Percentiles rank a stretch among this genome's conserved stretches.
These are phyloP conservation scores for Crotalus viridis DNA, from an alignment of 2,113 vertebrate species.

Conservation along the genomic window DNA sequence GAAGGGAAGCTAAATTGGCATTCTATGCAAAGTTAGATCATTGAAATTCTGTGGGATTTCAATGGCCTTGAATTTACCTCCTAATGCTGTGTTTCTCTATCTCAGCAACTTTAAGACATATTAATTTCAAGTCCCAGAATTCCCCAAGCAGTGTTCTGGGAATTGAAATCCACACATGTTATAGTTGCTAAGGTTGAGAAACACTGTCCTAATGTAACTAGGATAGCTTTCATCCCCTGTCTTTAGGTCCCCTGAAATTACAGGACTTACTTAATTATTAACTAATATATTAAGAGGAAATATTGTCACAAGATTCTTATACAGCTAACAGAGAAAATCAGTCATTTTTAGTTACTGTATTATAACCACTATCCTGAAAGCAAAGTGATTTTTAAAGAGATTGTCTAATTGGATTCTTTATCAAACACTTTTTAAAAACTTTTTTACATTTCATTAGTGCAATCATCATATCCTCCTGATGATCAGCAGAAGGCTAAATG, in stretches of 20 bases:
- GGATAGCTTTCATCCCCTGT: background rate
- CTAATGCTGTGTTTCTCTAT: background rate
- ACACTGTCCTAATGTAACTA: background rate
- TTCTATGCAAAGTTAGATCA: background rate
- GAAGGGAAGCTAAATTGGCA: background rate
- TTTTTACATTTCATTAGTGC: conserved; percentile 23
- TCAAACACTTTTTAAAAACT: conserved; percentile 33
- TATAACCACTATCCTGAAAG: conserved; percentile 20
- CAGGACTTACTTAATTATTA: background rate
- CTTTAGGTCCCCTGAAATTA: background rate
- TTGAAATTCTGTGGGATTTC: background rate
- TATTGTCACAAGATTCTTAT: conserved; percentile 2
- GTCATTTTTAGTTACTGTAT: conserved; percentile 9
- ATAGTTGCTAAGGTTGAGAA: background rate
- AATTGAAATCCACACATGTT: background rate
- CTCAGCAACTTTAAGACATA: background rate
- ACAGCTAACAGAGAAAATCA: background rate
- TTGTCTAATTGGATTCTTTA: conserved; percentile 22
- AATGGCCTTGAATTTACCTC: background rate
- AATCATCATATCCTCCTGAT: conserved; percentile 44
- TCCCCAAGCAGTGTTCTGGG: background rate
- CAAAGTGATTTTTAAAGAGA: conserved; percentile 17
- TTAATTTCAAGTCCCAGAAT: background rate
- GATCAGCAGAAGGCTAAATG: conserved; percentile 22
- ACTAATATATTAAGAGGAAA: conserved; percentile 12